Percentiles rank a stretch among this genome's conserved stretches.
Evolutionary conservation across 1,140 invertebrate species (phyloP).

Genomic region (Mya arenaria): DNA sequence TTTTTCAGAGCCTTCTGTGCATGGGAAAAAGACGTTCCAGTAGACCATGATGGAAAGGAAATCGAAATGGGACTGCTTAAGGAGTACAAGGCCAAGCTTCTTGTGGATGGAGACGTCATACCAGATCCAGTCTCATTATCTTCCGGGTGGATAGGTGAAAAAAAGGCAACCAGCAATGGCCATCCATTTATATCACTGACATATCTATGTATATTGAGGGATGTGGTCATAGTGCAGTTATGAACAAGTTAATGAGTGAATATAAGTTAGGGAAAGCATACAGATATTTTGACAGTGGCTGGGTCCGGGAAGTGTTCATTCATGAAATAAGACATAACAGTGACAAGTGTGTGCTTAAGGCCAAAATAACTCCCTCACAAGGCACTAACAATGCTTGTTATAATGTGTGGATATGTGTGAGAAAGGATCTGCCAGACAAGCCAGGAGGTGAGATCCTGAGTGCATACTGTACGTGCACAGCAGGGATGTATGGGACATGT

Average conservation of each 20-base stretch:
- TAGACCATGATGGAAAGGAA: too few species aligned
- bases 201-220: neutral
- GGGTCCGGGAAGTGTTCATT: constrained; percentile 4
- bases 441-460: constrained; percentile 16
- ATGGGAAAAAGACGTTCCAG: too few species aligned
- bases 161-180: neutral
- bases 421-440: neutral
- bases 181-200: constrained; percentile 24
- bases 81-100: neutral
- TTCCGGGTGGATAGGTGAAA: neutral
- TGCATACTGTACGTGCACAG: constrained; percentile 30
- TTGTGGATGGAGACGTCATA: neutral
- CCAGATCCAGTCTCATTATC: neutral
- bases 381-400: constrained; percentile 14
- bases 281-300: constrained; percentile 32
- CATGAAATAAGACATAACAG: constrained; percentile 1
- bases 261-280: constrained; percentile 42
- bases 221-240: neutral
- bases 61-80: too few species aligned
- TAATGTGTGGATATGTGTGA: constrained; percentile 19
- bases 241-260: constrained; percentile 1
- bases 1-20: too few species aligned
- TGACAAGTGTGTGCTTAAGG: constrained; percentile 8
- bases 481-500: constrained; percentile 24
- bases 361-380: constrained; percentile 24